These are phyloP conservation scores for Halichoeres trimaculatus DNA, from an alignment of 2,113 vertebrate genomes.

Conservation along the genomic window DNA sequence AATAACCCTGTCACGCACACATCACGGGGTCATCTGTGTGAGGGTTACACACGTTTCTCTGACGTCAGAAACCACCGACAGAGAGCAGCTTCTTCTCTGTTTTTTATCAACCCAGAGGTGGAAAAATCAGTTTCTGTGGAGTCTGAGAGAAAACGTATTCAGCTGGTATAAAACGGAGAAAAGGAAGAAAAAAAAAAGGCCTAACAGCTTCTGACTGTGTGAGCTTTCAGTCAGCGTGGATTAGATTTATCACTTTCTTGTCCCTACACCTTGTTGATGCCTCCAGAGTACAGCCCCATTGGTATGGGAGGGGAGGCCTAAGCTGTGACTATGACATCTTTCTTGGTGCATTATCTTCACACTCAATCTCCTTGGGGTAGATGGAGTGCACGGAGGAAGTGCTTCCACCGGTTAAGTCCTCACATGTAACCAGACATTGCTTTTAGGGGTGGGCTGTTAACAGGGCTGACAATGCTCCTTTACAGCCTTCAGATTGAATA, in stretches of 20 bases:
- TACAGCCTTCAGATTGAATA: constrained; percentile 83
- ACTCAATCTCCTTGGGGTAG: constrained; percentile 82
- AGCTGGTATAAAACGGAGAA: constrained; percentile 37
- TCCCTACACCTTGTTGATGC: constrained; percentile 82
- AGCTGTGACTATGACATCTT: constrained; percentile 84
- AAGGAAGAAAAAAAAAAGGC: not conserved
- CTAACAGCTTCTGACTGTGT: constrained; percentile 67
- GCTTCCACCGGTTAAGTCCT: constrained; percentile 76
- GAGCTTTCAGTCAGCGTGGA: constrained; percentile 76
- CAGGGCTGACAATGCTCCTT: constrained; percentile 83
- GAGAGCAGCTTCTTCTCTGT: constrained; percentile 5
- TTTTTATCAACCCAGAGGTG: constrained; percentile 34
- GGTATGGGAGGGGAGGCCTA: constrained; percentile 65
- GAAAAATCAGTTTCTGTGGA: constrained; percentile 11
- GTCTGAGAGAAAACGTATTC: constrained; percentile 40
- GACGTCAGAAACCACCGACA: constrained; percentile 29
- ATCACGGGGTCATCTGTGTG: constrained; percentile 61
- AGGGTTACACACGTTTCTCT: constrained; percentile 45
- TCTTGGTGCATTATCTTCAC: constrained; percentile 84
- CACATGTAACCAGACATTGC: constrained; percentile 85
- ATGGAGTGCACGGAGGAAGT: constrained; percentile 76
- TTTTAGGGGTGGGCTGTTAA: constrained; percentile 83
- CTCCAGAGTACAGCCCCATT: constrained; percentile 70
- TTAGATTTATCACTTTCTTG: constrained; percentile 82
- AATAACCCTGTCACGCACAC: constrained; percentile 78